Evolutionary conservation across 2,888 invertebrate species (phyloP).

Genomic region (Hymenopus coronatus): DNA sequence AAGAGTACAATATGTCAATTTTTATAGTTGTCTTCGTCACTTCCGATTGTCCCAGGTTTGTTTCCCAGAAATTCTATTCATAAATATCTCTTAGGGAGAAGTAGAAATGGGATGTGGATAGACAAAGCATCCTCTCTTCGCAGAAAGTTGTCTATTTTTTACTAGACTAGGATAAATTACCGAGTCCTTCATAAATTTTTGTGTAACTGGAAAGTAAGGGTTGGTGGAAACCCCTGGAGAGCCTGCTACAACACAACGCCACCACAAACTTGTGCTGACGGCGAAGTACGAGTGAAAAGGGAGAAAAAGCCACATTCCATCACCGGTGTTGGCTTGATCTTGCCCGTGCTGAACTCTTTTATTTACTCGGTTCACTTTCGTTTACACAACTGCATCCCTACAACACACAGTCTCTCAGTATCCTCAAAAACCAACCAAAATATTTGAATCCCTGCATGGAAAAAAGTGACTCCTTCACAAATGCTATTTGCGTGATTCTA

Average conservation of each 20-base stretch:
- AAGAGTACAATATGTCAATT: too few species aligned
- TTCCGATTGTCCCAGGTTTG: background rate
- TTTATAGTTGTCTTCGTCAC: too few species aligned
- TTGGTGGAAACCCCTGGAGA: background rate
- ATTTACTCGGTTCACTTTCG: too few species aligned
- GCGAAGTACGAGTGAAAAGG: background rate
- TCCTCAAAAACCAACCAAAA: too few species aligned
- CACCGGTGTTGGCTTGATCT: too few species aligned
- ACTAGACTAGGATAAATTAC: constrained; percentile 6
- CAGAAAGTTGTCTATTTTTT: background rate
- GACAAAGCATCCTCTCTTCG: background rate
- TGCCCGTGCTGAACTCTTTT: too few species aligned
- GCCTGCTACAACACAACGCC: background rate
- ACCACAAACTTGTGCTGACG: background rate
- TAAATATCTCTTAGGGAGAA: background rate
- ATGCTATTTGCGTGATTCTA: too few species aligned
- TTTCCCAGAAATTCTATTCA: background rate
- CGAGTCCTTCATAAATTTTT: constrained; percentile 16
- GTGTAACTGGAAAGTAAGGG: background rate
- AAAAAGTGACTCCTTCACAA: too few species aligned
- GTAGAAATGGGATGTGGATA: background rate
- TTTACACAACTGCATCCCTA: too few species aligned
- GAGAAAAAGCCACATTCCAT: too few species aligned
- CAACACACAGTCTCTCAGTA: too few species aligned
- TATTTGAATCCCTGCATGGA: too few species aligned